Base-by-base conservation (phyloP, 1,140 invertebrate genomes). In the Artemia franciscana region DNA sequence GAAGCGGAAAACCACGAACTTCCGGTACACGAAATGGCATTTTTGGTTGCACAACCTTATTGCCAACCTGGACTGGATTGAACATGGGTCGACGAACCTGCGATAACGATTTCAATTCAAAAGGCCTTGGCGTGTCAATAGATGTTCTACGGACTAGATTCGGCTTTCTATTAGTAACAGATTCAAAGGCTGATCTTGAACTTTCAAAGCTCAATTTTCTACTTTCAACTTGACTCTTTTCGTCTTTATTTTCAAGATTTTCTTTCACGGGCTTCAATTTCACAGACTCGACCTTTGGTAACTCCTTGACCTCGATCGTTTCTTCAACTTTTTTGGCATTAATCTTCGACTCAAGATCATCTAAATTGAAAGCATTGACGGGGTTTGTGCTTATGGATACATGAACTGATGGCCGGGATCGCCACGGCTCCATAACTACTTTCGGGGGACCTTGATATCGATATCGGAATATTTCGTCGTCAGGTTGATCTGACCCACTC, bases 1-100 rank as follows among this genome's bases (percentile, higher is more conserved):
- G 12, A 7, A 51, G 30, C 12, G 63, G 28, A 24, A 64, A 64
- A 27, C 63, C 63, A 21, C 63, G 59, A 9, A 64, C 63, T 62
- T 64, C 63, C 21, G 63, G 63, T 2, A 18, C 63, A 23, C 60
- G 30, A 9, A n/a, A 26, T 51, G 39, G 39, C 21, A 64, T 64
- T 24, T 61, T 61, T 24, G 51, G 26, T 12, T 58, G 60, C 5
- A 64, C 62, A 21, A 58, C 28, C 39, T 51, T 51, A 18, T 51
- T 51, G 2, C 39, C 39, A 18, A 51, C 39, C 21, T 56, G 62
- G 23, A 63, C 62, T 15, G 62, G 62, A 15, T 63, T 63, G 27
- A 63, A 56, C 56, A 63, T 28, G 5, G 62, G 62, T 9, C 26
- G 26, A 63, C 39, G 39, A 51, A 51, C 39, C 21, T 51, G 39